A percentile compares a stretch with the other conserved stretches of the same genome.
These are phyloP conservation scores for Lysandra coridon DNA, from an alignment of 2,888 invertebrate genomes.

Conservation along the genomic window DNA sequence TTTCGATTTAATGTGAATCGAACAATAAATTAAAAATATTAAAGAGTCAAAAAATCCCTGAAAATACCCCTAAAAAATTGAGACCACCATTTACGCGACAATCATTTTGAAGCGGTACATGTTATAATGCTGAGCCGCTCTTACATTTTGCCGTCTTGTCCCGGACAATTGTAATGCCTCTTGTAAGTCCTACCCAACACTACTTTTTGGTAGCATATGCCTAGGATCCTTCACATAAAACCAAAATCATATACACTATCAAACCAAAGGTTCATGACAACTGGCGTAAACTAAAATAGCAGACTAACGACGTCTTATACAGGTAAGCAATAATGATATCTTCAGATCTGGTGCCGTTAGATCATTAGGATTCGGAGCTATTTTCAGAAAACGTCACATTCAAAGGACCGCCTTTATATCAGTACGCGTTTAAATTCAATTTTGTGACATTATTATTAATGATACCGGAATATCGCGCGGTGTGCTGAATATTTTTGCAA, in stretches of 20 bases:
- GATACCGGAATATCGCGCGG: neutral
- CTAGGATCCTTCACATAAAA: too few species aligned
- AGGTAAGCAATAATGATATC: constrained; percentile 75
- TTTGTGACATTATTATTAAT: constrained; percentile 16
- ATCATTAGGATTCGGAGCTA: constrained; percentile 66
- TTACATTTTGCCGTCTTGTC: too few species aligned
- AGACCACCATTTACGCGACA: too few species aligned
- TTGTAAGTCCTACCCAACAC: too few species aligned
- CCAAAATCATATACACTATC: neutral
- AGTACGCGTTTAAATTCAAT: constrained; percentile 26
- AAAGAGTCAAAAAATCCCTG: too few species aligned
- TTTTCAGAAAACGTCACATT: constrained; percentile 43
- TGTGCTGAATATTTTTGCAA: neutral
- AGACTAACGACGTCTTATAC: constrained; percentile 74
- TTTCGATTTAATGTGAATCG: too few species aligned
- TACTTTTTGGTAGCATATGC: too few species aligned
- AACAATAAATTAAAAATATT: too few species aligned
- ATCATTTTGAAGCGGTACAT: too few species aligned
- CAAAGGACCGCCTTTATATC: constrained; percentile 23
- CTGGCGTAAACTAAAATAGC: constrained; percentile 64
- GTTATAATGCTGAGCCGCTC: too few species aligned
- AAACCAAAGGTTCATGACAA: constrained; percentile 10
- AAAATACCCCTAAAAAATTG: too few species aligned
- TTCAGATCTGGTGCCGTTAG: constrained; percentile 64
- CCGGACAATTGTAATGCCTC: too few species aligned